Evolutionary conservation across 2,888 invertebrate genomes (phyloP), one percentile per base, ranked within the genome.

Genomic region (Blera fallax): DNA sequence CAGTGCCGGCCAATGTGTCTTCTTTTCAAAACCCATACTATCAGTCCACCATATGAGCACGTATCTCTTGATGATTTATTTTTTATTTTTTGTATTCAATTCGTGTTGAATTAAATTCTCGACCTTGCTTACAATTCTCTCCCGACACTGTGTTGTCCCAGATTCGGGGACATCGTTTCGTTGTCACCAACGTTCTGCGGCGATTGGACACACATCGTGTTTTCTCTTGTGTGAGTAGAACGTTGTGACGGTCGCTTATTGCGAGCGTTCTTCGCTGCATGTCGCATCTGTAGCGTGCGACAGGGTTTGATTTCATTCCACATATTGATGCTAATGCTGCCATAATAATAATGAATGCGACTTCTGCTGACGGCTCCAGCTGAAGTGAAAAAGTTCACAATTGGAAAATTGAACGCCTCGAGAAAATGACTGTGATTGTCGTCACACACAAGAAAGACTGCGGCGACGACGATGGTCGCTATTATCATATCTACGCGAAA

Each of bases 401-500:
- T 85, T 85, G 81, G 80, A 85, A 85, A 85, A 85, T 85, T 85
- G 80, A 85, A 80, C 85, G 85, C 85, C 85, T 85, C 80, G 85
- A 85, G 85, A 85, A 85, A 85, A 85, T 77, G 80, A 72, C 76
- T 72, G 24, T 77, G 85, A 81, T 85, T 85, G 85, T 77, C 85
- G 85, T 85, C 85, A 85, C 67, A 74, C 50, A 43, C 54, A 74
- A 56, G 74, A 69, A 48, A 62, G 50, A 74, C 24, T 14, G 40
- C 52, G 10, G 21, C 54, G 52, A 54, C 54, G 37, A 50, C 62
- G 43, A 56, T 40, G 73, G 58, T 43, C 32, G 40, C 78, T 62
- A 81, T 85, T 81, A 85, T 80, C 64, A 54, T 72, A 81, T 67
- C 72, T 72, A 76, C 40, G 81, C 80, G 72, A 85, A 85, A 84